Base-by-base conservation (phyloP, 1,140 invertebrate species). In the Neodiprion pinetum region DNA sequence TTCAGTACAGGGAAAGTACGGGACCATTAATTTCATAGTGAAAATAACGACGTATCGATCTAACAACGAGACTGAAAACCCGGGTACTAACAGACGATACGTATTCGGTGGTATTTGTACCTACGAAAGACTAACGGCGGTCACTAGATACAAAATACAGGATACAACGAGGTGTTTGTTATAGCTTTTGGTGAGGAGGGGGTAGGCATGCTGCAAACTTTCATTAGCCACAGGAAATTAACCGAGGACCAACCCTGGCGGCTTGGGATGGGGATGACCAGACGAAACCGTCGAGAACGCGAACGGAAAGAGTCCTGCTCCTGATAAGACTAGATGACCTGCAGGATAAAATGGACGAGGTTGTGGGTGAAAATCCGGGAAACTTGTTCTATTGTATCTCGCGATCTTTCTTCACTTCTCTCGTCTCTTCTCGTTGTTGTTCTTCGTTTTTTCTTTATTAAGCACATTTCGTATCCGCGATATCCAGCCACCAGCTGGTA, bases 171-270 rank as follows among this genome's bases (percentile, higher is more conserved):
- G 72, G 72, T 75, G 74, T 76, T 21, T 75, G 74, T 40, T 40
- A 40, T 40, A 73, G 72, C 70, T 80, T 76, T 78, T 53, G 75
- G 65, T 48, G 47, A 65, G 72, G 28, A 40, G 28, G 28, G 28
- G 28, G 1, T 40, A 40, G 28, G 71, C 69, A 77, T 70, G 74
- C 67, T 81, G 80, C 76, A 79, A 75, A 76, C 78, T 82, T 82
- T 82, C 81, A 82, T 82, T 82, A 82, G 77, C 75, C 78, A 71
- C 80, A 81, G 81, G 81, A 82, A 82, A 82, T 82, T 82, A 82
- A 82, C 73, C 76, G 73, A 79, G 80, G 78, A 76, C 78, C 78
- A 70, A 75, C 40, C 71, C 67, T 21, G 74, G 69, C 76, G 48
- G 50, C 65, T 74, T 67, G 40, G 50, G 65, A 67, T 73, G 49